phyloP scores from a whole-genome alignment of 2,113 vertebrate species.

The Perccottus glenii region DNA sequence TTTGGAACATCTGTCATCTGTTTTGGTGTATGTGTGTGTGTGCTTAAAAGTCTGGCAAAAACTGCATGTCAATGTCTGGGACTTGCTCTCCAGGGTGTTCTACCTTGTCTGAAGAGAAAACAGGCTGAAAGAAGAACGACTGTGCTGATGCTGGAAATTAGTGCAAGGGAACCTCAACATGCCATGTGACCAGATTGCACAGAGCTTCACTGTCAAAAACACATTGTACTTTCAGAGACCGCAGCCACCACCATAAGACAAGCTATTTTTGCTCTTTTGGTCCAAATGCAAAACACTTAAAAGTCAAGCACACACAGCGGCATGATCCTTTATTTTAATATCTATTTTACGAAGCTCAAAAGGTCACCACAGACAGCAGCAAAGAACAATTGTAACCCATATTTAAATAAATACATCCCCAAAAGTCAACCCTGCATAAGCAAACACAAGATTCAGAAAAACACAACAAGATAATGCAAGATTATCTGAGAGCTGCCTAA shows the following conservation, averaged over 20 bases:
- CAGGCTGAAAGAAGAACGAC: conserved; percentile 17
- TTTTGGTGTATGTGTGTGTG: conserved; percentile 56
- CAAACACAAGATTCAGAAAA: conserved; percentile 1
- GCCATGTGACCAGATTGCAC: conserved; percentile 24
- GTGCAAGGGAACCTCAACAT: conserved; percentile 30
- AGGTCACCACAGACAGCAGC: not conserved
- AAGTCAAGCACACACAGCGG: conserved; percentile 6
- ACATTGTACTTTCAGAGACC: conserved; percentile 8
- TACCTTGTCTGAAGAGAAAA: conserved; percentile 44
- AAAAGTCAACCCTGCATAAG: not conserved
- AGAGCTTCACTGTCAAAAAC: conserved; percentile 14
- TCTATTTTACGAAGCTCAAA: not conserved
- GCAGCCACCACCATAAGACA: conserved; percentile 17
- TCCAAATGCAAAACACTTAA: conserved; percentile 7
- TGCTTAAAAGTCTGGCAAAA: conserved; percentile 36
- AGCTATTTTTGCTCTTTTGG: conserved; percentile 24
- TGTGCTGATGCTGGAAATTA: conserved; percentile 50
- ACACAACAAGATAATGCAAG: conserved; percentile 10
- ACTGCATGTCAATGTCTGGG: conserved; percentile 42
- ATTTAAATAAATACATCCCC: not conserved
- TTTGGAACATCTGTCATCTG: conserved; percentile 73
- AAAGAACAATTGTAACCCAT: not conserved
- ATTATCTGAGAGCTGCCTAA: conserved; percentile 14
- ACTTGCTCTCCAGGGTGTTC: conserved; percentile 49
- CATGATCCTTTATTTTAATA: conserved; percentile 11